A percentile compares a stretch with the other conserved stretches of the same genome.
phyloP scores from a whole-genome alignment of 2,797 vertebrate species.

The Neosalanx taihuensis region DNA sequence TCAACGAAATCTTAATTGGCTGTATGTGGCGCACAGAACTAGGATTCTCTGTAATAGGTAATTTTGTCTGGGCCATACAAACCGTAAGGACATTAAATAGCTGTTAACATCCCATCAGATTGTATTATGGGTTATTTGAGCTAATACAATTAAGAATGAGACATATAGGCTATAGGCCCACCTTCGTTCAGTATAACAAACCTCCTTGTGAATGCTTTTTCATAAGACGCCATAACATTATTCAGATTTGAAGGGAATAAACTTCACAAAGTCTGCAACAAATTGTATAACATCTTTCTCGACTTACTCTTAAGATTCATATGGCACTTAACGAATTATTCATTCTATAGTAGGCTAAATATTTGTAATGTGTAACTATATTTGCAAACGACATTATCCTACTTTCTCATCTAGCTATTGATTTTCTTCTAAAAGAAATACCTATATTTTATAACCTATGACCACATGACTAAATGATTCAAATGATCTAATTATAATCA shows the following conservation, averaged over 20 bases:
- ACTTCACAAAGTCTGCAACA: too few relatives aligned
- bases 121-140: slow-evolving; percentile 30
- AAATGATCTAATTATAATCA: background rate
- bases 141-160: slow-evolving; percentile 2
- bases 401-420: background rate
- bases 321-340: background rate
- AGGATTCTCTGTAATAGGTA: slow-evolving; percentile 66
- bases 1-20: slow-evolving; percentile 90
- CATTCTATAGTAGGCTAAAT: background rate
- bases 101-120: slow-evolving; percentile 4
- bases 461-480: background rate
- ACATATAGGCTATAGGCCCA: slow-evolving; percentile 2
- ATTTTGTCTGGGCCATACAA: slow-evolving; percentile 28
- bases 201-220: background rate
- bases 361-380: background rate
- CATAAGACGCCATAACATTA: background rate
- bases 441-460: too few relatives aligned
- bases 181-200: background rate
- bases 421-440: too few relatives aligned
- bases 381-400: background rate
- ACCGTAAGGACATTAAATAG: slow-evolving; percentile 25
- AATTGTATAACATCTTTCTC: too few relatives aligned
- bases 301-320: background rate
- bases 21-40: slow-evolving; percentile 85
- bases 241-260: background rate